Evolutionary conservation across 1,140 invertebrate species (phyloP), one percentile per base, ranked within the genome.

Genomic region (Microplitis demolitor): DNA sequence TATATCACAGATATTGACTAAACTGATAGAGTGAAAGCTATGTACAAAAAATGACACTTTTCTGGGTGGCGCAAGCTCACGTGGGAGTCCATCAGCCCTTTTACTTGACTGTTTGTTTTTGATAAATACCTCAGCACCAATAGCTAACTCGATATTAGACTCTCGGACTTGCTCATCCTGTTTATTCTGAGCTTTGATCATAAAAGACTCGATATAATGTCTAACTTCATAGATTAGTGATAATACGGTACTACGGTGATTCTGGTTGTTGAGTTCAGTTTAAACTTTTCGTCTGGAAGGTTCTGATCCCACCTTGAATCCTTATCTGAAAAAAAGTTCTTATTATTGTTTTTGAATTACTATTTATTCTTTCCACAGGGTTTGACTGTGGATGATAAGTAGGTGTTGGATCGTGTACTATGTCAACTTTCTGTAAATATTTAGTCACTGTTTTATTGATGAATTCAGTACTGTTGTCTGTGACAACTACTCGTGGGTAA

Each of bases 401-500:
- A 8, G 73, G 69, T 1, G 69, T 71, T 4, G 35, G 60, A 9
- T n/a, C 8, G 31, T 74, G 69, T 56, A 61, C n/a, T 4, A 74
- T 60, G 3, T 63, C 54, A 13, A 39, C 33, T 4, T 31, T 33
- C 0, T 2, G n/a, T 63, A 71, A 50, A 11, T 60, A 58, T 8
- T 51, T 58, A 50, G n/a, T 39, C n/a, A 71, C 60, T 4, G 71
- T 9, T 13, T 56, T 14, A 33, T 74, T 74, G 3, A 62, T 56
- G 31, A 34, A 74, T 50, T 71, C 73, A 0, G 4, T 62, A 5
- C 84, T 83, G 64, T 85, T 86, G 39, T 87, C 84, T 14, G 78
- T 79, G 9, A 81, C 80, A 2, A 87, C 56, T 24, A 77, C 31
- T 51, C 81, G 51, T 11, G 83, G 80, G 6, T 80, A n/a, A 5